These are phyloP conservation scores for Lamellibrachia satsuma DNA, from an alignment of 2,888 invertebrate genomes.

Conservation along the genomic window DNA sequence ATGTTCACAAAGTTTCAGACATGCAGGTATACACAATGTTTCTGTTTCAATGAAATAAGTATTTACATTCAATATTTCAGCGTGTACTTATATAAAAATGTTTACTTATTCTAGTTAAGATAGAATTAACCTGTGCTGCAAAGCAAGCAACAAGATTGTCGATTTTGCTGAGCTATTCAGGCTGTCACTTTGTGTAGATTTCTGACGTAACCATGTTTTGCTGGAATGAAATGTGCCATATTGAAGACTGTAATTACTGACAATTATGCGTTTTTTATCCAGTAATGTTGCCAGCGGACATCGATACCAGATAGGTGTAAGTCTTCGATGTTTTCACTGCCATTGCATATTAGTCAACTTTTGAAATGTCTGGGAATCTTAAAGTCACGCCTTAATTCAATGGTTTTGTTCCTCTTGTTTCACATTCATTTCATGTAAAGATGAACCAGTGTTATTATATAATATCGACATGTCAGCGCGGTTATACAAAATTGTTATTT, in stretches of 20 bases:
- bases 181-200: background rate
- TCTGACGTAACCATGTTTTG: background rate
- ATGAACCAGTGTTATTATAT: too few species aligned
- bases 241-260: background rate
- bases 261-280: background rate
- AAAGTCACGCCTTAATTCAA: background rate
- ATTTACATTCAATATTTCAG: background rate
- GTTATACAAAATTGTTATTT: too few species aligned
- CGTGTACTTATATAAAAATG: background rate
- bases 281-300: background rate
- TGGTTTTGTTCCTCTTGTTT: too few species aligned
- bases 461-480: too few species aligned
- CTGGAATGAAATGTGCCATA: constrained; percentile 17
- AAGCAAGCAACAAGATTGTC: background rate
- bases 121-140: background rate
- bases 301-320: background rate
- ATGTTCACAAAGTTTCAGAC: background rate
- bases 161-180: background rate
- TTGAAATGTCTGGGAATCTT: background rate
- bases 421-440: too few species aligned
- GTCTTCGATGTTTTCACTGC: background rate
- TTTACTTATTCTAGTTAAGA: constrained; percentile 17
- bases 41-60: background rate
- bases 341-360: background rate
- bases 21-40: background rate